Conservation (phyloP, 1,140 invertebrate species). For the Drosophila quadrilineata region DNA sequence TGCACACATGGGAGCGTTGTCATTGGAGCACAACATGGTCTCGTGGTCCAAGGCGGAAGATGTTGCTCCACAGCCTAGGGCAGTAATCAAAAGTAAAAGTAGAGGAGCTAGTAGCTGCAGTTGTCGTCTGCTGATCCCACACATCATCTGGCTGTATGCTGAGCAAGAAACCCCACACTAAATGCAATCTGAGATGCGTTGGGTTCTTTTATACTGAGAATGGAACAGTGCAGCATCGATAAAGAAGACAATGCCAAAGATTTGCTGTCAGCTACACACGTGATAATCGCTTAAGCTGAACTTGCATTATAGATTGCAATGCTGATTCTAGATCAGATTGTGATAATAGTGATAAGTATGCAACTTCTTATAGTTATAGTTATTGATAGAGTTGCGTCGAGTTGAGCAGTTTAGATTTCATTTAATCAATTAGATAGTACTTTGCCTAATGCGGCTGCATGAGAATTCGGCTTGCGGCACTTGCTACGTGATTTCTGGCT, state of each 20-base stretch:
- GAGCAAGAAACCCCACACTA: conserved; percentile 35
- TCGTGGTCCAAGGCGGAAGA: conserved; percentile 29
- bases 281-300: conserved; percentile 13
- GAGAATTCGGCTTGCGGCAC: conserved; percentile 19
- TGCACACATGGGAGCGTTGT: conserved; percentile 56
- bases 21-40: conserved; percentile 37
- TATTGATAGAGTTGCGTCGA: neutral
- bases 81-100: neutral
- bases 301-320: neutral
- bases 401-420: neutral
- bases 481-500: conserved; percentile 53
- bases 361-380: neutral
- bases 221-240: conserved; percentile 13
- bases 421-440: conserved; percentile 42
- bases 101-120: conserved; percentile 8
- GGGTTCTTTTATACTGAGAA: conserved; percentile 51
- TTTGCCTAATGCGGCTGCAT: neutral
- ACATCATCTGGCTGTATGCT: conserved; percentile 38
- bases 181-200: conserved; percentile 47
- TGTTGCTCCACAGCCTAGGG: neutral
- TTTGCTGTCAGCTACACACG: conserved; percentile 6
- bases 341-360: too few species aligned
- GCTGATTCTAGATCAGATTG: neutral
- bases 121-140: neutral
- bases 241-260: conserved; percentile 7